Base-by-base conservation (phyloP, 2,888 invertebrate species). In the Aleiodes leptofemur region DNA sequence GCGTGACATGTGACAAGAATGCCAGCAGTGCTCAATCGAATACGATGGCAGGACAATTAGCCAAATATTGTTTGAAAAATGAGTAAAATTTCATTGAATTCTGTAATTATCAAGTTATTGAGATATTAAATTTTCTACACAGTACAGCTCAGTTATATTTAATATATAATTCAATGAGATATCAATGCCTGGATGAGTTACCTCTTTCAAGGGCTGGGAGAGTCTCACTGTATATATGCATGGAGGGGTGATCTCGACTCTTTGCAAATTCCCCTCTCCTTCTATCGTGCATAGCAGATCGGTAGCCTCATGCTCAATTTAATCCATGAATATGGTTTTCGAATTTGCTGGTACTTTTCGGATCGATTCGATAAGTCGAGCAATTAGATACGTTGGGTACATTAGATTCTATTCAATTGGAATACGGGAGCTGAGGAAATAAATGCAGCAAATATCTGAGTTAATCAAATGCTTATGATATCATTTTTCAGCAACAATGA, bases 311-410 rank as follows among this genome's bases (percentile, higher is more conserved):
- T 88, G 86, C 84, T 88, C 86, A 86, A 87, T 87, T 88, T 83
- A 86, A 86, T 80, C 82, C 76, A 74, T 80, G 86, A 89, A 88
- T 88, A 88, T 88, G 88, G 85, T 88, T 87, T 87, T 9, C 9
- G 83, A 85, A 89, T 87, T 87, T 82, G 85, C 83, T 86, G 80
- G 82, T 80, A 80, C 81, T 79, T 69, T 71, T 66, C 76, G 69
- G 69, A 71, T 72, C 76, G 59, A 74, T 76, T 83, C 82, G 83
- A 82, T 82, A 83, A 82, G 81, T 84, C 82, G 76, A 71, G 75
- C 83, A 83, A 84, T 84, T 84, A 84, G 83, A 68, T 79, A 76
- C 74, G 76, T 76, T 69, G 57, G 34, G 59, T 59, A 59, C 48
- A 64, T 64, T 64, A 64, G 64, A 64, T 14, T 64, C 9, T 34